Percentiles rank a stretch among this genome's conserved stretches.
These are phyloP conservation scores for Notiomystis cincta DNA, from an alignment of 2,113 vertebrate species.

Conservation along the genomic window DNA sequence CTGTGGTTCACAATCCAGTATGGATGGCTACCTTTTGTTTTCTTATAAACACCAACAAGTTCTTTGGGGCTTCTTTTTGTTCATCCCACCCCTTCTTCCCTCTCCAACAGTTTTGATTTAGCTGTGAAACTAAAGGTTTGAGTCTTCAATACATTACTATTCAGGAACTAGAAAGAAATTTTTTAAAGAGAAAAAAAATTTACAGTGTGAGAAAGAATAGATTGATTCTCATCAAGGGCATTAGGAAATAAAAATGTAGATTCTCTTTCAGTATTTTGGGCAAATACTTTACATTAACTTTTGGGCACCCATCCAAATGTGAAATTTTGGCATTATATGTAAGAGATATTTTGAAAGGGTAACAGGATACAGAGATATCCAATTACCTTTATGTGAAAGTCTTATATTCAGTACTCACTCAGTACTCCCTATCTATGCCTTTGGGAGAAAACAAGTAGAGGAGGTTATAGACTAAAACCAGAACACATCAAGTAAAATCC, in stretches of 20 bases:
- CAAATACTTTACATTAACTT: conserved; percentile 28
- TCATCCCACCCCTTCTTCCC: not conserved
- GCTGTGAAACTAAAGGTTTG: not conserved
- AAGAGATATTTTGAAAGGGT: conserved; percentile 5
- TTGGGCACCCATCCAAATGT: conserved; percentile 22
- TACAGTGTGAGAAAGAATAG: not conserved
- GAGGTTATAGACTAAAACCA: not conserved
- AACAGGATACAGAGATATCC: not conserved
- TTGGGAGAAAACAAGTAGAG: not conserved
- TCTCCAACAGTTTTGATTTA: not conserved
- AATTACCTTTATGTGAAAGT: conserved; percentile 19
- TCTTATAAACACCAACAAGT: not conserved
- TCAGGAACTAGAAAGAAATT: not conserved
- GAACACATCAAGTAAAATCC: not conserved
- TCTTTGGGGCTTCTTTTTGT: not conserved
- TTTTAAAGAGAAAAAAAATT: not conserved
- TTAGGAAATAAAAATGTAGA: conserved; percentile 28
- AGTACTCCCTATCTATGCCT: not conserved
- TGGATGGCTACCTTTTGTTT: not conserved
- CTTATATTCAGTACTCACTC: not conserved
- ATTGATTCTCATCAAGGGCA: not conserved
- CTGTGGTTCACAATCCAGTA: not conserved
- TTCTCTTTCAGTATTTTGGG: conserved; percentile 41
- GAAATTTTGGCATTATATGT: conserved; percentile 4
- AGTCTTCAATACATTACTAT: not conserved